Percentiles rank a stretch among this genome's conserved stretches.
These are phyloP conservation scores for Chelon labrosus DNA, from an alignment of 2,797 vertebrate genomes.

Conservation along the genomic window DNA sequence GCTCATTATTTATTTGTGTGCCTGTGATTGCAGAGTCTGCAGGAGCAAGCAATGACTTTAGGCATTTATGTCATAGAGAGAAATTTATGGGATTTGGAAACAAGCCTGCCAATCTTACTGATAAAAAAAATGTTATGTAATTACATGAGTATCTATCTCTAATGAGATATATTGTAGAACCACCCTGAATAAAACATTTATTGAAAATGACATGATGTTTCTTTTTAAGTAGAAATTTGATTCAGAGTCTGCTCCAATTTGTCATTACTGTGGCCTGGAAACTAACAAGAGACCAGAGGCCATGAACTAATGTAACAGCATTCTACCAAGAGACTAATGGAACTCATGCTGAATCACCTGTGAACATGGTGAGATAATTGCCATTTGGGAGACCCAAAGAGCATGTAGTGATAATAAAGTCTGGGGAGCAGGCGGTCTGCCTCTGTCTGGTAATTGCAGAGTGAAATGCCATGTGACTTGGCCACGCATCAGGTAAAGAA, in stretches of 20 bases:
- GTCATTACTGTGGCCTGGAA: conserved; percentile 38
- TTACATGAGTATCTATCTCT: not conserved
- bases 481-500: conserved; percentile 67
- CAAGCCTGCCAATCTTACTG: not conserved
- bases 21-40: not conserved
- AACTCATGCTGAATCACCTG: conserved; percentile 77
- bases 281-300: conserved; percentile 62
- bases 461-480: conserved; percentile 69
- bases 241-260: conserved; percentile 37
- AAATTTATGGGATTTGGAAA: conserved; percentile 20
- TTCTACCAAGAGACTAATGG: conserved; percentile 72
- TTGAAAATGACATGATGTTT: conserved; percentile 24
- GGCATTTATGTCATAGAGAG: conserved; percentile 11
- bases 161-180: not conserved
- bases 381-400: conserved; percentile 70
- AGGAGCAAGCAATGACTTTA: not conserved
- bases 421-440: conserved; percentile 60
- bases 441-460: conserved; percentile 72
- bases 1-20: not conserved
- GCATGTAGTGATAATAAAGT: conserved; percentile 76
- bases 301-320: conserved; percentile 61
- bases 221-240: conserved; percentile 34
- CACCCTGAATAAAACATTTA: conserved; percentile 23
- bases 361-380: conserved; percentile 79
- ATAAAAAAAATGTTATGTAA: conserved; percentile 24